Conservation (phyloP, 1,140 invertebrate genomes). For the Aplysia californica region DNA sequence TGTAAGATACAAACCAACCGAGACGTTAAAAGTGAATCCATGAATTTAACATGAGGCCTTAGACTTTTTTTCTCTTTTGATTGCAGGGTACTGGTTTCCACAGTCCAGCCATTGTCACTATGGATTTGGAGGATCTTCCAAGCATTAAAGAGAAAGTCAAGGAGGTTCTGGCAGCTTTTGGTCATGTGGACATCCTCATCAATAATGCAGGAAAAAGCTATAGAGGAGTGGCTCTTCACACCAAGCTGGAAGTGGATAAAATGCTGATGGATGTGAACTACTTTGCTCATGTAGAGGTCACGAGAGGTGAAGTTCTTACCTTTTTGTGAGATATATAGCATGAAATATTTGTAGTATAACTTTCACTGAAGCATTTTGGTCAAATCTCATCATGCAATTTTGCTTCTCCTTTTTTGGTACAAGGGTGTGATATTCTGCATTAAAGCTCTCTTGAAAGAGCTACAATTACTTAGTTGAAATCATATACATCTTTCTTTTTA, state of each 20-base stretch:
- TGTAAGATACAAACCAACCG: too few relatives aligned
- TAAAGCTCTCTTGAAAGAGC: too few relatives aligned
- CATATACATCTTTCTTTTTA: too few relatives aligned
- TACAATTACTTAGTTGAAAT: too few relatives aligned
- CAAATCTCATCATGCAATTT: too few relatives aligned
- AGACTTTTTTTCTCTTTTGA: too few relatives aligned
- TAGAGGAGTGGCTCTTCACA: slow-evolving; percentile 81
- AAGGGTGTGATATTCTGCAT: too few relatives aligned
- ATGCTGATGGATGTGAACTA: slow-evolving; percentile 95
- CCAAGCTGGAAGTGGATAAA: slow-evolving; percentile 85
- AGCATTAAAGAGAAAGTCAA: slow-evolving; percentile 74
- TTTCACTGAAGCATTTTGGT: too few relatives aligned
- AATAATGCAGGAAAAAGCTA: slow-evolving; percentile 94
- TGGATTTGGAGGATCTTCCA: slow-evolving; percentile 83
- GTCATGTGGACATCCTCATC: slow-evolving; percentile 87
- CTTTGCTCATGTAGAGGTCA: slow-evolving; percentile 90
- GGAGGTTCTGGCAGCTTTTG: slow-evolving; percentile 76
- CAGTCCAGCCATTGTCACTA: slow-evolving; percentile 76
- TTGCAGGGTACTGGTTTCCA: slow-evolving; percentile 4
- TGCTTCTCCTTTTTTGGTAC: not conserved
- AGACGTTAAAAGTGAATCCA: too few relatives aligned
- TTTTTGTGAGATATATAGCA: too few relatives aligned
- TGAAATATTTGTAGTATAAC: too few relatives aligned
- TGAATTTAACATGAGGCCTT: too few relatives aligned
- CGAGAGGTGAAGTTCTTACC: slow-evolving; percentile 95